phyloP scores from a whole-genome alignment of 37 sponge, comb jelly and placozoan species.

The Axinella damicornis region DNA sequence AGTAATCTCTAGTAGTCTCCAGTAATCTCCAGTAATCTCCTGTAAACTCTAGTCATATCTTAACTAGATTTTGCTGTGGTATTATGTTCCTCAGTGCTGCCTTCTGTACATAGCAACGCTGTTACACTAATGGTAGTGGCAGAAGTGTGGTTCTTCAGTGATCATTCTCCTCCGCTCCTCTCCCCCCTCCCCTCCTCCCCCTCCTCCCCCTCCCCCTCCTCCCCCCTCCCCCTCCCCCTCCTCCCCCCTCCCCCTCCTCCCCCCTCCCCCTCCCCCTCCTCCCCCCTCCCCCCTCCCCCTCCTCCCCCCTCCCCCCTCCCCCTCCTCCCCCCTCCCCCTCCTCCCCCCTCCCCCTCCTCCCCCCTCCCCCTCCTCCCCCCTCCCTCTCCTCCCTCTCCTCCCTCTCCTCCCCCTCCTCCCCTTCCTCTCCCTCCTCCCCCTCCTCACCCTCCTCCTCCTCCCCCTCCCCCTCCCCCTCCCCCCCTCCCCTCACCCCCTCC shows the following conservation, averaged over 20 bases:
- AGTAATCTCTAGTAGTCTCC: too few relatives aligned
- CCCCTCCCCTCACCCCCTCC: neutral
- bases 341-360: neutral
- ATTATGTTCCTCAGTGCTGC: too few relatives aligned
- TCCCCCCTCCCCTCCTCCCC: neutral
- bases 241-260: neutral
- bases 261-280: neutral
- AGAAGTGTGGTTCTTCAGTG: neutral
- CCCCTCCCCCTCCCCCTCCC: neutral
- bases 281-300: slow-evolving; percentile 9
- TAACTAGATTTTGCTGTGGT: too few relatives aligned
- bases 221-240: too few relatives aligned
- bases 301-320: slow-evolving; percentile 9
- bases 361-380: neutral
- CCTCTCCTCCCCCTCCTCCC: too few relatives aligned
- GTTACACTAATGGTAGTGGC: too few relatives aligned
- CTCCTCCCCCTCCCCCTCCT: too few relatives aligned
- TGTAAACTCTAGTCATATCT: too few relatives aligned
- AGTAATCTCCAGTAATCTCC: too few relatives aligned
- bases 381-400: neutral
- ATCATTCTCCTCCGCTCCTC: neutral
- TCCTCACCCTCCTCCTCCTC: neutral
- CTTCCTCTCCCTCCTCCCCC: too few relatives aligned
- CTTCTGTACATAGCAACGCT: too few relatives aligned
- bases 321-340: neutral